Evolutionary conservation across 2,888 invertebrate genomes (phyloP).

Genomic region (Sphaerophoria rueppellii): DNA sequence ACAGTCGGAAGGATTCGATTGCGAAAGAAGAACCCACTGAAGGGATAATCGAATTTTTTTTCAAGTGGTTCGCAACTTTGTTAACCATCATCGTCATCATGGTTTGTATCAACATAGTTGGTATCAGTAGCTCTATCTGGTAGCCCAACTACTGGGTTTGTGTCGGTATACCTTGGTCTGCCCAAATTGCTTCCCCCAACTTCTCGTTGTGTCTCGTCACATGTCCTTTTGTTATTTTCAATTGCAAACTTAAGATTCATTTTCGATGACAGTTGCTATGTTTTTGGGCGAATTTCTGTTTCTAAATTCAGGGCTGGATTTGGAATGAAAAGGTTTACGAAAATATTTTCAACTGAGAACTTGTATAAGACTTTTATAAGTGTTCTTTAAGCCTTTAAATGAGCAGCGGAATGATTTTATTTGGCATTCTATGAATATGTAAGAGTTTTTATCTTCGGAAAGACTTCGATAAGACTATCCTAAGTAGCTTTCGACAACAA

Average conservation of each 20-base stretch:
- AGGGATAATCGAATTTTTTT: conserved; percentile 64
- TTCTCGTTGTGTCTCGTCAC: conserved; percentile 31
- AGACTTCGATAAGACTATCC: too few relatives aligned
- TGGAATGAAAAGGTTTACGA: too few relatives aligned
- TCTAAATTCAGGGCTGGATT: neutral
- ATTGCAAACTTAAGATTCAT: conserved; percentile 69
- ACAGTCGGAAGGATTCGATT: conserved; percentile 56
- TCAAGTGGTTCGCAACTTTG: conserved; percentile 65
- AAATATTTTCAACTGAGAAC: too few relatives aligned
- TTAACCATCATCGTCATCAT: conserved; percentile 65
- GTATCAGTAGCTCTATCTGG: conserved; percentile 29
- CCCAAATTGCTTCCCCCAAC: neutral
- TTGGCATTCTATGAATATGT: too few relatives aligned
- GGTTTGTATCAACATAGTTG: conserved; percentile 23
- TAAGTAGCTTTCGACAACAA: too few relatives aligned
- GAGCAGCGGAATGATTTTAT: too few relatives aligned
- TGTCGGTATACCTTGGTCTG: neutral
- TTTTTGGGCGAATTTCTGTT: neutral
- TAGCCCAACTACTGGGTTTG: neutral
- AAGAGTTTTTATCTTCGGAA: too few relatives aligned
- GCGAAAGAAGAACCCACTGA: conserved; percentile 47
- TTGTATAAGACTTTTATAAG: too few relatives aligned
- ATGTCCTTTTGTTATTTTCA: conserved; percentile 70
- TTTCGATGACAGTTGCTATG: conserved; percentile 41
- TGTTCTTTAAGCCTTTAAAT: too few relatives aligned